Base-by-base conservation (phyloP, 2,797 vertebrate species). In the Malurus splendens region DNA sequence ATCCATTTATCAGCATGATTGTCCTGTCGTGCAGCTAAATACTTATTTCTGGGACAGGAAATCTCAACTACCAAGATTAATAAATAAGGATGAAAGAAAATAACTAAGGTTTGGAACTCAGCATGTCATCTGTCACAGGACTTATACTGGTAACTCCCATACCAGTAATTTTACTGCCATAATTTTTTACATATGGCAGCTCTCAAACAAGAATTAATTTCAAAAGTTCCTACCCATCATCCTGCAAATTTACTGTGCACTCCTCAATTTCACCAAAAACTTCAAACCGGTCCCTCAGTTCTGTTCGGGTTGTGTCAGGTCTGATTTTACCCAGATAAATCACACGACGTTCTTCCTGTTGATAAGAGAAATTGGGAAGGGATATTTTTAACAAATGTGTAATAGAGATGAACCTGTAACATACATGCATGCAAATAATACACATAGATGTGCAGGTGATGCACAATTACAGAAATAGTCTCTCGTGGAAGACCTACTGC, bases 251-350 rank as follows among this genome's bases (percentile, higher is more conserved):
- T 97, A 99, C 98, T 86, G 98, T 98, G 95, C 99, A 99, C 97
- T 99, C 99, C 97, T 99, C 99, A 95, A 99, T 99, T 98, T 99
- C 99, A 96, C 99, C 99, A 94, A 99, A 99, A 97, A 99, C 98
- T 98, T 99, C 98, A 98, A 99, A 99, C 94, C 98, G 98, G 90
- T 98, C 97, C 97, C 98, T 99, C 97, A 99, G 97, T 97, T 99
- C 99, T 36, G 98, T 98, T 94, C 98, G 98, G 92, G 98, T 99
- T 94, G 98, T 99, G 96, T 98, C 98, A 95, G 98, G 97, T 96
- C 98, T 98, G 97, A 99, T 98, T 97, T 98, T 98, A 90, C 98
- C 98, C 94, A 99, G 97, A 94, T 99, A 99, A 97, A 99, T 98
- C 97, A 98, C 98, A 95, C 99, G 98, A 89, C 96, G 98, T 97